phyloP scores from a whole-genome alignment of 2,113 vertebrate genomes.

The Gadus macrocephalus region DNA sequence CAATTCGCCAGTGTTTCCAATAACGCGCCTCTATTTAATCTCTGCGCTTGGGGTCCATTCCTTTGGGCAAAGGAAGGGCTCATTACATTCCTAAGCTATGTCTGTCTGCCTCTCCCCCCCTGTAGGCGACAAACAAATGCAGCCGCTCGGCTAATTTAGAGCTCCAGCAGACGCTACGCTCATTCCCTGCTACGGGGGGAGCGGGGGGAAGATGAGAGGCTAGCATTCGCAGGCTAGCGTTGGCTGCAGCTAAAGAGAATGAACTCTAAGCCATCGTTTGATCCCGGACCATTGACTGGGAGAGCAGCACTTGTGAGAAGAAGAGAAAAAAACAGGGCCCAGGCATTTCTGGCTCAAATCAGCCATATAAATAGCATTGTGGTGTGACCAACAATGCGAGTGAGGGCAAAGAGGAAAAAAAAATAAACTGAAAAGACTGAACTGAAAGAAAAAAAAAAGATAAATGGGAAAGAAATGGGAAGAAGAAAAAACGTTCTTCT shows the following conservation, averaged over 20 bases:
- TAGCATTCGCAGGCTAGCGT: too few relatives aligned
- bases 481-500: constrained; percentile 16
- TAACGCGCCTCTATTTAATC: too few relatives aligned
- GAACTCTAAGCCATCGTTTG: not conserved
- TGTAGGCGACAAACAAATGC: not conserved
- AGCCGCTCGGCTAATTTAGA: not conserved
- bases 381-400: constrained; percentile 26
- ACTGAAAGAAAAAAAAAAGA: constrained; percentile 6
- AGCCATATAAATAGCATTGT: constrained; percentile 47
- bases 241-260: not conserved
- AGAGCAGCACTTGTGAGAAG: not conserved
- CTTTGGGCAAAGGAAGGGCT: not conserved
- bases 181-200: too few relatives aligned
- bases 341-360: constrained; percentile 28
- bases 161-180: not conserved
- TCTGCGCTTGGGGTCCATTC: too few relatives aligned
- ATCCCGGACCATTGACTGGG: not conserved
- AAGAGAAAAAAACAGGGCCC: constrained; percentile 15
- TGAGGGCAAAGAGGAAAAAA: constrained; percentile 25
- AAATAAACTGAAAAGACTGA: not conserved
- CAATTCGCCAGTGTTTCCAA: too few relatives aligned
- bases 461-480: constrained; percentile 1
- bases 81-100: not conserved
- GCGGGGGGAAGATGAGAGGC: too few relatives aligned
- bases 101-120: not conserved